phyloP scores from a whole-genome alignment of 2,888 invertebrate species.

The Leptarthrus brevirostris region DNA sequence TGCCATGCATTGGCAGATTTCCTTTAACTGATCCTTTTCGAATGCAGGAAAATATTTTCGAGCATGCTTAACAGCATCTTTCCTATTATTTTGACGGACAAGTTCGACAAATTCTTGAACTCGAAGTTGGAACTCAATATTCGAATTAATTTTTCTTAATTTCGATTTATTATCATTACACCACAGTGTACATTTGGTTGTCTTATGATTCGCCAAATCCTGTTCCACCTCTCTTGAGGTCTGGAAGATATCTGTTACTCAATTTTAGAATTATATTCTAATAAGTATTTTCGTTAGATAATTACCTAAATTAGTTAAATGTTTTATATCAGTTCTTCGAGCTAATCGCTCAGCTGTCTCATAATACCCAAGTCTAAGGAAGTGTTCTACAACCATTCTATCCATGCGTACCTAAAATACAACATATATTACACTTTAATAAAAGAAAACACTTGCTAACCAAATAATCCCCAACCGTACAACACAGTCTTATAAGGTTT shows the following conservation, averaged over 20 bases:
- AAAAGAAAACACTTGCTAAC: too few species aligned
- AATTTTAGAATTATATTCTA: background rate
- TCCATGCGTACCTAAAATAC: constrained; percentile 79
- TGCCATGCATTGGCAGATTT: constrained; percentile 95
- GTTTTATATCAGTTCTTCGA: constrained; percentile 80
- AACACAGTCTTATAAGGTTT: too few species aligned
- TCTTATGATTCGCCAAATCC: constrained; percentile 84
- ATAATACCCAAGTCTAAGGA: constrained; percentile 94
- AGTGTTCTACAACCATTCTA: constrained; percentile 96
- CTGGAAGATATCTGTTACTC: constrained; percentile 79
- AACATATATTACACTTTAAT: too few species aligned
- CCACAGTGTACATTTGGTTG: constrained; percentile 91
- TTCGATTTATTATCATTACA: constrained; percentile 97
- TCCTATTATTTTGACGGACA: constrained; percentile 83
- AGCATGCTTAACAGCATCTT: constrained; percentile 95
- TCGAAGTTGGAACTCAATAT: constrained; percentile 91
- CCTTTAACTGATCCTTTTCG: constrained; percentile 86
- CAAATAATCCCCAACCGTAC: too few species aligned
- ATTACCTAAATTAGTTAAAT: constrained; percentile 90
- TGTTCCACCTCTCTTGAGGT: constrained; percentile 88
- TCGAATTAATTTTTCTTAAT: constrained; percentile 91
- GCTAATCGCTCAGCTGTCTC: constrained; percentile 91
- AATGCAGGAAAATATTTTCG: constrained; percentile 90
- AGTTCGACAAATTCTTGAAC: constrained; percentile 93
- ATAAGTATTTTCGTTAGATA: constrained; percentile 39